Evolutionary conservation across 2,888 invertebrate species (phyloP), one percentile per base, ranked within the genome.

Genomic region (Ectobius pallidus): DNA sequence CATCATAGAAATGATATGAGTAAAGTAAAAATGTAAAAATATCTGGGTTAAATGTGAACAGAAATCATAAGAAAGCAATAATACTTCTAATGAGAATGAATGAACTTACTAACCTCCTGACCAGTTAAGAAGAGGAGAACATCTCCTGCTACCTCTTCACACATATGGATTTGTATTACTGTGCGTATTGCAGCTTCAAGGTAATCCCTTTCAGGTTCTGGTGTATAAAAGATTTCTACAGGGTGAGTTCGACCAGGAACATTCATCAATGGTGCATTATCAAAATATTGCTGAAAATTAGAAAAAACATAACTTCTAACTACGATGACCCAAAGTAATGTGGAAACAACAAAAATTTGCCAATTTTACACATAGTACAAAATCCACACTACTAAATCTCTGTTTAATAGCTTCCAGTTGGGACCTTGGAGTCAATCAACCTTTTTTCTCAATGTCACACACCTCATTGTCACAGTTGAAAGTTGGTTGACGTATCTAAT

Each of bases 221-320:
- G 99, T 0, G 99, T 99, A 84, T 99, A 99, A 85, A 99, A 99
- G 77, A 99, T 99, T 83, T 97, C 97, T 0, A 97, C 97, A 1
- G 96, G 96, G 85, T 96, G 95, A 0, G 96, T 97, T 79, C 97
- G 87, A 22, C 97, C 99, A 0, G 99, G 99, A 0, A 99, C 98
- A 79, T 95, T 97, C 96, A 99, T 97, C 44, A 99, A 84, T 0
- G 99, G 99, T 0, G 99, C 99, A 82, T 97, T 95, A 79, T 97
- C 99, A 82, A 99, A 99, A 83, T 99, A 99, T 82, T 95, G 93
- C 86, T 99, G 82, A 1, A 81, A 78, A 75, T 65, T 68, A 69
- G 46, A 30, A 65, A 9, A 42, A 42, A 46, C 39, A 39, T 39
- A 39, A 39, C 39, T 9, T 14, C 39, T 39, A 14, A 39, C 14